These are phyloP conservation scores for Cryptocheilus praepositus DNA, from an alignment of 2,888 invertebrate genomes.

Conservation along the genomic window DNA sequence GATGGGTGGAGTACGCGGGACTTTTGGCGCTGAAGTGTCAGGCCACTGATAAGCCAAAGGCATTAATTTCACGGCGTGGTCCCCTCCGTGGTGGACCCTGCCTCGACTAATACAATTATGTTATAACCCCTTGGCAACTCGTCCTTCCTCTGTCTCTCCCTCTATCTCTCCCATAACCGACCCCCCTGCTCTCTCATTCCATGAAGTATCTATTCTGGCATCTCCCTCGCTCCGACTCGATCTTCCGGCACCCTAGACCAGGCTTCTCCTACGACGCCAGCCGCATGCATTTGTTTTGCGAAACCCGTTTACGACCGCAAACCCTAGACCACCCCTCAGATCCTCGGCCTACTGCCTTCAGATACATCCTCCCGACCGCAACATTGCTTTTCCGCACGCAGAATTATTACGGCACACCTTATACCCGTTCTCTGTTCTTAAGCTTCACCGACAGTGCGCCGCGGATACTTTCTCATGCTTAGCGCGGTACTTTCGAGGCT, in stretches of 20 bases:
- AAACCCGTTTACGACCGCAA: too few relatives aligned
- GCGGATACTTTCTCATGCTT: background rate
- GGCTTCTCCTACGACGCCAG: too few relatives aligned
- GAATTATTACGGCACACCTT: conserved; percentile 24
- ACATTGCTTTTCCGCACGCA: conserved; percentile 27
- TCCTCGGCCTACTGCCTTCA: too few relatives aligned
- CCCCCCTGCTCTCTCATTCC: background rate
- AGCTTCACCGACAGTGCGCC: background rate
- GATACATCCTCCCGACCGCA: conserved; percentile 12
- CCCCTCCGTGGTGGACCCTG: conserved; percentile 61
- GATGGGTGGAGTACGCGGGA: conserved; percentile 45
- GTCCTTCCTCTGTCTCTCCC: conserved; percentile 35
- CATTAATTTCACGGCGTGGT: conserved; percentile 71
- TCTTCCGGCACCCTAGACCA: too few relatives aligned
- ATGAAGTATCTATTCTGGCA: background rate
- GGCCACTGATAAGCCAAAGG: conserved; percentile 72
- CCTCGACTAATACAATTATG: conserved; percentile 72
- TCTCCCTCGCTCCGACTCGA: too few relatives aligned
- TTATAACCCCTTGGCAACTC: conserved; percentile 70
- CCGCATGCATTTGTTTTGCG: too few relatives aligned
- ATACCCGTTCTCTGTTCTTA: background rate
- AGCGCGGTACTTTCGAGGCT: conserved; percentile 16
- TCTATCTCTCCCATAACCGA: background rate
- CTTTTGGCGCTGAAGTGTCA: conserved; percentile 70
- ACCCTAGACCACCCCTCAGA: too few relatives aligned